A percentile compares a stretch with the other conserved stretches of the same genome.
Conservation (phyloP, 1,140 invertebrate genomes). For the Thaumatotibia leucotreta region DNA sequence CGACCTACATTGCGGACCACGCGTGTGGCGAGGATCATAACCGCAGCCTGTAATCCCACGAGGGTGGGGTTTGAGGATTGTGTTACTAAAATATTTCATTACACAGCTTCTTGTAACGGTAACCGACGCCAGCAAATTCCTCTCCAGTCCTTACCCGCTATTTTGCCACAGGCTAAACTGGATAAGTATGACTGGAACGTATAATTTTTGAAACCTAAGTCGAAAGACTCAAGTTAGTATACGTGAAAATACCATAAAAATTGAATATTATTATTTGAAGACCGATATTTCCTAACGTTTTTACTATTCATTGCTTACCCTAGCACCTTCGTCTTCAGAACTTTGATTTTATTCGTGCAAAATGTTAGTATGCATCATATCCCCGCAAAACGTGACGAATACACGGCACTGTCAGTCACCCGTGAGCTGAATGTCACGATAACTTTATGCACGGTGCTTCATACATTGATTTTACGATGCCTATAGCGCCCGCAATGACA, state of each 20-base stretch:
- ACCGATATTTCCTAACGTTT: no score
- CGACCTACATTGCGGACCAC: conserved; percentile 34
- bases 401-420: background rate
- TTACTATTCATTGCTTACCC: no score
- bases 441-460: background rate
- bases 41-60: conserved; percentile 8
- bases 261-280: no score
- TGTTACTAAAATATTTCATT: conserved; percentile 3
- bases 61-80: conserved; percentile 7
- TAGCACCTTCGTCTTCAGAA: background rate
- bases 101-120: background rate
- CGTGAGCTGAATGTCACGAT: background rate
- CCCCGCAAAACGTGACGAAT: background rate
- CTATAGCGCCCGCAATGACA: background rate
- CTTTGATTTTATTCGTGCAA: background rate
- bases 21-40: conserved; percentile 7
- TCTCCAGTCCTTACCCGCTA: background rate
- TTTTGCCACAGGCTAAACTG: background rate
- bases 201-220: no score
- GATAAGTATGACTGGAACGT: no score
- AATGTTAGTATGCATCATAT: background rate
- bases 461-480: background rate
- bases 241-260: no score
- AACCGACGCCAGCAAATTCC: background rate
- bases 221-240: no score